Evolutionary conservation across 2,113 vertebrate species (phyloP).

Genomic region (Sinosuthora webbiana): DNA sequence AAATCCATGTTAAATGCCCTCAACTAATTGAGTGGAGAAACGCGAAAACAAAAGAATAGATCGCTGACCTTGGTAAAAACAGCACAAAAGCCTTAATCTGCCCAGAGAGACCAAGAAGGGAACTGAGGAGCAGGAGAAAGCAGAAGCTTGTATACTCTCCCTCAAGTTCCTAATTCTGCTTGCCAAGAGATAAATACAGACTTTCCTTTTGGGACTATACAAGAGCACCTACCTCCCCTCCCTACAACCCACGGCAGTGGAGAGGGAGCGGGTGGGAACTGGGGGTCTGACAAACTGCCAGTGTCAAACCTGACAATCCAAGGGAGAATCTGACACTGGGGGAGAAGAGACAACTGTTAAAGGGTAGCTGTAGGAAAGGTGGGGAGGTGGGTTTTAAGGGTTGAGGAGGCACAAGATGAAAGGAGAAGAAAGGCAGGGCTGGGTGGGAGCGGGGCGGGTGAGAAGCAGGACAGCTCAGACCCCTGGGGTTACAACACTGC

Average conservation of each 20-base stretch:
- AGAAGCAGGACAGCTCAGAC: background rate
- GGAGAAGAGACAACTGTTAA: background rate
- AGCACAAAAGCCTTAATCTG: conserved; percentile 34
- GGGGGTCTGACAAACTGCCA: background rate
- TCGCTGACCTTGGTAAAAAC: conserved; percentile 41
- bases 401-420: background rate
- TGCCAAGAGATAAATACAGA: conserved; percentile 2
- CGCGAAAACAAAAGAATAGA: conserved; percentile 13
- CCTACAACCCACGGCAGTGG: background rate
- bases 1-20: conserved; percentile 65
- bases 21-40: conserved; percentile 58
- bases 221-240: background rate
- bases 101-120: conserved; percentile 6
- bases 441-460: fast-evolving
- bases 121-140: background rate
- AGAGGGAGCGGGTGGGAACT: background rate
- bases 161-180: background rate
- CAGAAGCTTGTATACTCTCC: background rate
- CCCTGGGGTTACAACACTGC: background rate
- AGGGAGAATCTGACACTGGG: background rate
- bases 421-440: background rate
- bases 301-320: background rate
- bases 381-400: background rate
- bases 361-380: background rate
- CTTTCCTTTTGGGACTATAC: background rate